phyloP scores from a whole-genome alignment of 2,888 invertebrate species.

The Protonemura montana region DNA sequence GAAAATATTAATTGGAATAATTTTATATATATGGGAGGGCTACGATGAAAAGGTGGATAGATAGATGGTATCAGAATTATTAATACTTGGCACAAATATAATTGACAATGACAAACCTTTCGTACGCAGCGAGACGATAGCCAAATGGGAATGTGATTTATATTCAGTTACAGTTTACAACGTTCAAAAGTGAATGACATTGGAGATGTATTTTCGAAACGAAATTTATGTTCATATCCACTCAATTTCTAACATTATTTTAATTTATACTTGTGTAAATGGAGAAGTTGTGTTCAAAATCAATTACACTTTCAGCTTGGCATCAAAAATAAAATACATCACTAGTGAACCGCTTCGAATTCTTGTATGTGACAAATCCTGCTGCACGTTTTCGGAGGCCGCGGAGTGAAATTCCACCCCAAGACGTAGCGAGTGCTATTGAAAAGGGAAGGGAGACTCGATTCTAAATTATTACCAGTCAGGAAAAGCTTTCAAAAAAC shows the following conservation, averaged over 20 bases:
- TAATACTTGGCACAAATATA: slow-evolving; percentile 12
- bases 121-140: not conserved
- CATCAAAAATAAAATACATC: slow-evolving; percentile 35
- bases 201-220: not conserved
- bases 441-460: slow-evolving; percentile 14
- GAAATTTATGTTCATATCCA: not conserved
- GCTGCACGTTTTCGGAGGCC: not conserved
- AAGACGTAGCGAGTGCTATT: not conserved
- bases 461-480: slow-evolving; percentile 20
- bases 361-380: not conserved
- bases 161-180: not conserved
- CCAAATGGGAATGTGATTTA: slow-evolving; percentile 4
- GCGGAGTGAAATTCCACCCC: not conserved
- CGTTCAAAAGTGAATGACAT: not conserved
- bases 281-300: slow-evolving; percentile 37
- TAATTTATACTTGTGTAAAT: slow-evolving; percentile 39
- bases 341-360: slow-evolving; percentile 32
- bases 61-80: not conserved
- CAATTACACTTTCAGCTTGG: slow-evolving; percentile 35
- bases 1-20: not conserved
- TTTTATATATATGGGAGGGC: not conserved
- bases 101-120: slow-evolving; percentile 12
- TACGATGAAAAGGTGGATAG: not conserved
- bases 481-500: slow-evolving; percentile 12
- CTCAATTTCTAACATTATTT: slow-evolving; percentile 20